Evolutionary conservation across 2,888 invertebrate species (phyloP), one percentile per base, ranked within the genome.

Genomic region (Oxytorus armatus): DNA sequence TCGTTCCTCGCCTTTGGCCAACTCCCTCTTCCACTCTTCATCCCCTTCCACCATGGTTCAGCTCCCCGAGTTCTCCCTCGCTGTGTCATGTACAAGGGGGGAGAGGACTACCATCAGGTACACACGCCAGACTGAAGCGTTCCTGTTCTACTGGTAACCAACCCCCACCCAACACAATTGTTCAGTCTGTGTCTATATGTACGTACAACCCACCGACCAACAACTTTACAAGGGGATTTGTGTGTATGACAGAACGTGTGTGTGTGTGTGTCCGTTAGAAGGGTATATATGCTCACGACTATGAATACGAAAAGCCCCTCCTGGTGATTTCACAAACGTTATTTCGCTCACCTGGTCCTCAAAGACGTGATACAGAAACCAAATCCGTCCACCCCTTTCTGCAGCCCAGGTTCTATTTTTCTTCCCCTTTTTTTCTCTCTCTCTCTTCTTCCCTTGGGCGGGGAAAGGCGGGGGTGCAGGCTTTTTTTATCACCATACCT

Each of bases 261-360:
- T 49, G 21, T 29, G 21, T 47, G 21, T n/a, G n/a, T n/a, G n/a
- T n/a, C n/a, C n/a, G n/a, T n/a, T n/a, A n/a, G n/a, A n/a, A n/a
- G n/a, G n/a, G n/a, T n/a, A 57, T 53, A 49, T 36, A 44, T 21
- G 57, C 75, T 66, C 44, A 8, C 65, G 14, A 10, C 36, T 16
- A n/a, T n/a, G 55, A 65, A 74, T 57, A 55, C 65, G 3, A 33
- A 65, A 29, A 14, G 25, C 29, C 49, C 39, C 69, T 47, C 51
- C 59, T 65, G 65, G 59, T 51, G 42, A 72, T 80, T 76, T 53
- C 59, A 61, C 61, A 39, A 73, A 63, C 76, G 70, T 76, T 72
- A 76, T 76, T 80, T 80, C 76, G 76, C 68, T 76, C 72, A 80
- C 79, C 72, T 76, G 72, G 55, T 39, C 72, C 61, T 61, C 68